Base-by-base conservation (phyloP, 2,113 vertebrate species). In the Camelus bactrianus region DNA sequence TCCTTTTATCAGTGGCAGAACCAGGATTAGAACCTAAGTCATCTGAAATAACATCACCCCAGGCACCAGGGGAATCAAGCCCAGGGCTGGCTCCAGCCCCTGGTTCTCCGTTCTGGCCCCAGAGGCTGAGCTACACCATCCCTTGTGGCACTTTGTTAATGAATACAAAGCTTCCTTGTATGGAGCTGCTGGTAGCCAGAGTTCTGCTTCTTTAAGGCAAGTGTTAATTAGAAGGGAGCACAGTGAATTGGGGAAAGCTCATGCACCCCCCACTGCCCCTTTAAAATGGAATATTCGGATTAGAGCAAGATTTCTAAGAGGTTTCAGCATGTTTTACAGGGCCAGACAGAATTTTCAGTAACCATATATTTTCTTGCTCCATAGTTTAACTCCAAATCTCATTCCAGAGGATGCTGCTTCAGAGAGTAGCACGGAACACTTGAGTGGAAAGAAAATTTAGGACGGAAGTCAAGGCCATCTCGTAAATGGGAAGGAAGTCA, bases 401-500 rank as follows among this genome's bases (percentile, higher is more conserved):
- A 65, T 2, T 8, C 19, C 24, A 52, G 28, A 3, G 6, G 6
- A 28, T 2, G 22, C 67, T 38, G 64, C 54, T 91, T 93, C 46
- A 48, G 72, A 86, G 69, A 93, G 15, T 7, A 60, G 52, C 26
- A 56, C 14, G 10, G 50, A 82, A 58, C 1, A 1, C 67, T 11
- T 8, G 46, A 89, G 72, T 35, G 17, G 79, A 83, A 95, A 95
- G 92, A 84, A 89, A 42, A 62, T 91, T 86, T 24, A 92, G 64
- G 75, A 97, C 82, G 4, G 87, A 69, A 73, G 92, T 94, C 86
- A 97, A 82, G 73, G 75, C 73, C 28, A 28, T 19, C 73, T 84
- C 62, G 15, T 35, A 76, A 88, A 86, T 83, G 32, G 76, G 79
- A 82, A 91, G 69, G 52, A 65, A 90, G 64, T 42, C 0, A 1